Percentiles rank a stretch among this genome's conserved stretches.
Evolutionary conservation across 1,140 invertebrate species (phyloP).

Genomic region (Ditylenchus dipsaci): DNA sequence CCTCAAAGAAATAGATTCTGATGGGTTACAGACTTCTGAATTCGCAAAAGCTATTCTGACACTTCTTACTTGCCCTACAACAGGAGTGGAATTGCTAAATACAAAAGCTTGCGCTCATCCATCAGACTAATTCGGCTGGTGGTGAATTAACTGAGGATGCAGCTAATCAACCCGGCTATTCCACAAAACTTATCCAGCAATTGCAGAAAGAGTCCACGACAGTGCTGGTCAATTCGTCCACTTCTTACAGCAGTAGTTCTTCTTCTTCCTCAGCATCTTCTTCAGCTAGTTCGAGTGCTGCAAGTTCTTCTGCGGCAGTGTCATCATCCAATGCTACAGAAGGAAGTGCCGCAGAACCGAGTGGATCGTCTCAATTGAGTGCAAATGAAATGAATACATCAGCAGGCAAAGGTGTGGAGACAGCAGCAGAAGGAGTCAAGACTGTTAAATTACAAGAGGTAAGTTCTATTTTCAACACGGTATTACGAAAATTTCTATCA

Average conservation of each 20-base stretch:
- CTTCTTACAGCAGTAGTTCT: neutral
- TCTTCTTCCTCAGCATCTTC: constrained; percentile 4
- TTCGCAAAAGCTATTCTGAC: no score
- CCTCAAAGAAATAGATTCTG: neutral
- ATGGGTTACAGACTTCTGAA: no score
- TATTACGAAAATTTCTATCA: constrained; percentile 2
- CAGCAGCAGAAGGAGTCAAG: neutral
- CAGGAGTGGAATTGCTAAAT: neutral
- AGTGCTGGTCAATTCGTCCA: neutral
- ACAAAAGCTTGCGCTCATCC: constrained; percentile 10
- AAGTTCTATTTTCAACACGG: neutral
- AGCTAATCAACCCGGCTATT: neutral
- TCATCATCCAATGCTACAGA: constrained; percentile 12
- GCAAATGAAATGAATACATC: constrained; percentile 8
- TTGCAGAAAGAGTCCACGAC: neutral
- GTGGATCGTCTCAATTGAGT: neutral
- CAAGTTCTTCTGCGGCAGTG: neutral
- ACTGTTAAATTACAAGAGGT: neutral
- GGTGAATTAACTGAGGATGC: neutral
- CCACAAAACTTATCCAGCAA: neutral
- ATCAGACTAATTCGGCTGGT: constrained; percentile 4
- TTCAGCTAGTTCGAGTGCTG: neutral
- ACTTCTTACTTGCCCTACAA: no score
- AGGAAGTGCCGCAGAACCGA: neutral
- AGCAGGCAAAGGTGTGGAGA: constrained; percentile 1